Percentiles rank a stretch among this genome's conserved stretches.
Conservation (phyloP, 2,888 invertebrate species). For the Nycteola revayana region DNA sequence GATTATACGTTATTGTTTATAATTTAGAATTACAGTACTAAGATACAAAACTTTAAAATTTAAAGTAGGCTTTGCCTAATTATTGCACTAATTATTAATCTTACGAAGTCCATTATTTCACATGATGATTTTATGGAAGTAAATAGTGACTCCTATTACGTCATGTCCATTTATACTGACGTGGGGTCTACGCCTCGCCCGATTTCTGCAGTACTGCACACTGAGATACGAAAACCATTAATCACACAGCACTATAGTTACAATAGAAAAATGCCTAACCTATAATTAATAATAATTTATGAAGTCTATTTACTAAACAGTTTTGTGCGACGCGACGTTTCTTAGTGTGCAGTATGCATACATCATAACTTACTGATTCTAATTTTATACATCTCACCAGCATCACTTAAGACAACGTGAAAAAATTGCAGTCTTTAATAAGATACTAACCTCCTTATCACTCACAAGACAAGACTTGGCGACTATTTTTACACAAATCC, state of each 20-base stretch:
- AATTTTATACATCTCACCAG: conserved; percentile 59
- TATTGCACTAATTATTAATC: conserved; percentile 75
- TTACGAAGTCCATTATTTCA: conserved; percentile 67
- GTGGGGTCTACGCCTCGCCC: conserved; percentile 31
- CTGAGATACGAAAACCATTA: conserved; percentile 25
- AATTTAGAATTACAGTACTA: conserved; percentile 66
- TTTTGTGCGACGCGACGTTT: conserved; percentile 24
- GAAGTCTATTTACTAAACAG: conserved; percentile 19
- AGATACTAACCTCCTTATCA: conserved; percentile 63
- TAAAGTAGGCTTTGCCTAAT: conserved; percentile 78
- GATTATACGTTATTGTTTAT: conserved; percentile 40
- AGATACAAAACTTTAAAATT: conserved; percentile 68
- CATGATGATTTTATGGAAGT: conserved; percentile 67
- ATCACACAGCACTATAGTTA: conserved; percentile 18
- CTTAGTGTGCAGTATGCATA: conserved; percentile 43
- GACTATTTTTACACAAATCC: conserved; percentile 36
- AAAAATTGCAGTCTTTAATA: conserved; percentile 78
- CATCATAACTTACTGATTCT: conserved; percentile 45
- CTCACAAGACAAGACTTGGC: conserved; percentile 70
- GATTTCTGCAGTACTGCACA: conserved; percentile 38
- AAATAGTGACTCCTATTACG: conserved; percentile 37
- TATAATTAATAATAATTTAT: conserved; percentile 27
- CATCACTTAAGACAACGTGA: conserved; percentile 65
- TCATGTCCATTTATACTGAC: conserved; percentile 26
- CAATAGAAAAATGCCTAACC: conserved; percentile 22